Evolutionary conservation across 2,888 invertebrate genomes (phyloP).

Genomic region (Odontothrips loti): DNA sequence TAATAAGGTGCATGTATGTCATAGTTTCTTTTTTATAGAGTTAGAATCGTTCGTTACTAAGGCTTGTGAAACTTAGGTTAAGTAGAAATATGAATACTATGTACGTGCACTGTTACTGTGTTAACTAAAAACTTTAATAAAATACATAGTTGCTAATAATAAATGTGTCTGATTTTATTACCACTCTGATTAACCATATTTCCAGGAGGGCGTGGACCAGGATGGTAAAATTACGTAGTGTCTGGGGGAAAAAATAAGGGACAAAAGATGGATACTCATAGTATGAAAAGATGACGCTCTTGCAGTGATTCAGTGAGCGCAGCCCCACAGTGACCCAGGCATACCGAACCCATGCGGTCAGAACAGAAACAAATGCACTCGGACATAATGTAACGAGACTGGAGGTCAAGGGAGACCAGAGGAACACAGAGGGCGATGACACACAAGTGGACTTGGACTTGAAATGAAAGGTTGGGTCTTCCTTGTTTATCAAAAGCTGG

Average conservation of each 20-base stretch:
- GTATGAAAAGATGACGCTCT: no score
- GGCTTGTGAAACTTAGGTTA: slow-evolving; percentile 23
- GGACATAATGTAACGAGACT: no score
- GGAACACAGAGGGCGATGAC: no score
- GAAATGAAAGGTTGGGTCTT: no score
- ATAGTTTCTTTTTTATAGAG: slow-evolving; percentile 1
- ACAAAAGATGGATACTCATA: no score
- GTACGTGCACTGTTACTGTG: background rate
- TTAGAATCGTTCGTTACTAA: slow-evolving; percentile 21
- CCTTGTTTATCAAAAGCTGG: no score
- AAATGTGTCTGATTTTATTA: background rate
- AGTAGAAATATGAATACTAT: background rate
- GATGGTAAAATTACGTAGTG: background rate
- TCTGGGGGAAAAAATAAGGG: background rate
- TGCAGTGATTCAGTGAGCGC: no score
- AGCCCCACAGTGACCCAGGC: no score
- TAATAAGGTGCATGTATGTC: slow-evolving; percentile 6
- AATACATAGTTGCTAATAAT: slow-evolving; percentile 2
- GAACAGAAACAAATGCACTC: no score
- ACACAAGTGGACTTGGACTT: no score
- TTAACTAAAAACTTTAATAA: slow-evolving; percentile 16
- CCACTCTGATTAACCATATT: background rate
- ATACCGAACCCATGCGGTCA: no score
- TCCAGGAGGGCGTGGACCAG: background rate
- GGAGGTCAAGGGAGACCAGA: no score